Evolutionary conservation across 2,113 vertebrate genomes (phyloP).

Genomic region (Xenotilapia flavipinnis): DNA sequence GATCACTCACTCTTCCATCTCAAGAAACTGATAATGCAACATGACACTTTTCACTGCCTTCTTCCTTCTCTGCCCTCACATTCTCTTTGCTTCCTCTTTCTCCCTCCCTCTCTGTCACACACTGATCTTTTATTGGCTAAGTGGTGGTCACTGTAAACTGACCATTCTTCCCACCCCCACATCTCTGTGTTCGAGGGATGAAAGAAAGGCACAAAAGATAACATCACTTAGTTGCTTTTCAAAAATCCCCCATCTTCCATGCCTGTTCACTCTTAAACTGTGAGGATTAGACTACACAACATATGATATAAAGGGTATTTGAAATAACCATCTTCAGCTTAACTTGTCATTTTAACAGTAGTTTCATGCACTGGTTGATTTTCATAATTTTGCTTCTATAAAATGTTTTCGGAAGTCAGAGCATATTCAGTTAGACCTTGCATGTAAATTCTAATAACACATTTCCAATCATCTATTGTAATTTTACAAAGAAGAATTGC

Average conservation of each 20-base stretch:
- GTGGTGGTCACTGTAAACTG: constrained; percentile 31
- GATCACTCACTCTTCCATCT: neutral
- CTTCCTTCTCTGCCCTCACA: neutral
- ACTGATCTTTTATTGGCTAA: constrained; percentile 6
- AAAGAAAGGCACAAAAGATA: constrained; percentile 10
- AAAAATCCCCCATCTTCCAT: neutral
- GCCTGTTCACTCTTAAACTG: neutral
- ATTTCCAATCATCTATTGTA: neutral
- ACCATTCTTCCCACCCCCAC: constrained; percentile 2
- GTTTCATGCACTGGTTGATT: neutral
- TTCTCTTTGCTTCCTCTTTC: neutral
- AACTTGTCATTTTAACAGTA: neutral
- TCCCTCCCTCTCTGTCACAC: neutral
- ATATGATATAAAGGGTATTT: neutral
- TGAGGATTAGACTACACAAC: neutral
- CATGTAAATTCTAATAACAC: neutral
- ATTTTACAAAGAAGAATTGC: neutral
- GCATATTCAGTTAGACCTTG: neutral
- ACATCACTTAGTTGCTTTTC: constrained; percentile 25
- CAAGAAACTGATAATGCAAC: neutral
- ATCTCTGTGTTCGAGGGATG: neutral
- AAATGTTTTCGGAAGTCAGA: neutral
- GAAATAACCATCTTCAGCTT: neutral
- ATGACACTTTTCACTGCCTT: neutral
- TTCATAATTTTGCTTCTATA: neutral